These are phyloP conservation scores for Nerophis lumbriciformis DNA, from an alignment of 2,113 vertebrate species.

Conservation along the genomic window DNA sequence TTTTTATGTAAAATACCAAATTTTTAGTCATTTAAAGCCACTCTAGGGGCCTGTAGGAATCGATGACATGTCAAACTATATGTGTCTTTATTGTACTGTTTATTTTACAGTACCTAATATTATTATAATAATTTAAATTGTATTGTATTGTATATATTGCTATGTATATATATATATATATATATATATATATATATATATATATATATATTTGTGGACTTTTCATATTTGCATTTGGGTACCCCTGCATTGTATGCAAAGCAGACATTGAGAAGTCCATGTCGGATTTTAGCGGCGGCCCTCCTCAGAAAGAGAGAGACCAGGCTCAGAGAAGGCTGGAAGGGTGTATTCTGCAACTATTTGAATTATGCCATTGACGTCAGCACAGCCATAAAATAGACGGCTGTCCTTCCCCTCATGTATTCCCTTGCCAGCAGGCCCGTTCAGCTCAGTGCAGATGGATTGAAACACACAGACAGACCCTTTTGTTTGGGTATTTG, in stretches of 20 bases:
- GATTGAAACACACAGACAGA: conserved; percentile 60
- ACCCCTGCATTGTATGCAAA: not conserved
- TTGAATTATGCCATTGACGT: conserved; percentile 99
- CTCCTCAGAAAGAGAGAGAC: conserved; percentile 51
- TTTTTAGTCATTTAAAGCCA: no score
- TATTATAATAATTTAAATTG: no score
- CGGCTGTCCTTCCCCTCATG: conserved; percentile 86
- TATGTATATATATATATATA: no score
- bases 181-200: no score
- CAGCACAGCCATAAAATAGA: conserved; percentile 99
- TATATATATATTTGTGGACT: no score
- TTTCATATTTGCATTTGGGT: no score
- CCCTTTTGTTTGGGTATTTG: conserved; percentile 63
- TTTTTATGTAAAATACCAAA: no score
- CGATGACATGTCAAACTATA: no score
- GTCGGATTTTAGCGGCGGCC: conserved; percentile 72
- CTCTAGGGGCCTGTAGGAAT: no score
- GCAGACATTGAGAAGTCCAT: conserved; percentile 53
- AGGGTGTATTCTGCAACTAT: conserved; percentile 93
- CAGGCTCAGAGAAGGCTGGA: conserved; percentile 82
- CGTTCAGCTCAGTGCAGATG: conserved; percentile 75
- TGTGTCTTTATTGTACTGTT: no score
- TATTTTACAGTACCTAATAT: no score
- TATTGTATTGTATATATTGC: no score
- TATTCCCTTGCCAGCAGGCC: conserved; percentile 87